Evolutionary conservation across 1,140 invertebrate genomes (phyloP).

Genomic region (Drosophila equinoxialis): DNA sequence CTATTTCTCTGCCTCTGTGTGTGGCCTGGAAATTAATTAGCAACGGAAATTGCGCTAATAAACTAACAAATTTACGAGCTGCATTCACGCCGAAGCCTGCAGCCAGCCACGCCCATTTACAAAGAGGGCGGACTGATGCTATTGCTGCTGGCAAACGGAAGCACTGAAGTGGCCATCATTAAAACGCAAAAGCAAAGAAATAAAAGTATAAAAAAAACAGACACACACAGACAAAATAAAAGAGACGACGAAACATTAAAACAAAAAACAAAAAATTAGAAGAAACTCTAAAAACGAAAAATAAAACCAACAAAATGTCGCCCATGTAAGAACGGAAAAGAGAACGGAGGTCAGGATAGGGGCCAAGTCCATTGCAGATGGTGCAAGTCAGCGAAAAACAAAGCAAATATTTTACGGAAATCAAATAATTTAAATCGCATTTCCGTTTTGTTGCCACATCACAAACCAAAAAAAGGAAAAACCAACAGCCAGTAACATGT

Average conservation of each 20-base stretch:
- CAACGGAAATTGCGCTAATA: constrained; percentile 81
- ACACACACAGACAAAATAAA: constrained; percentile 6
- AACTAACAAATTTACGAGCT: constrained; percentile 82
- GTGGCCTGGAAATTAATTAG: constrained; percentile 79
- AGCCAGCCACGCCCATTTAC: constrained; percentile 22
- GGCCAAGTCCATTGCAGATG: background rate
- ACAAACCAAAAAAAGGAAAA: constrained; percentile 52
- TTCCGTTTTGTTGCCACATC: constrained; percentile 71
- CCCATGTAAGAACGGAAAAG: background rate
- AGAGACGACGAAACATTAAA: constrained; percentile 10
- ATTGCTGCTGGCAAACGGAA: constrained; percentile 53
- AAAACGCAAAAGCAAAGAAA: constrained; percentile 57
- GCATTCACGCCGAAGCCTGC: constrained; percentile 60
- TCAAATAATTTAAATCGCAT: constrained; percentile 81
- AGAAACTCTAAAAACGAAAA: background rate
- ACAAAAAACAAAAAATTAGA: constrained; percentile 1
- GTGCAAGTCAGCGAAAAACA: background rate
- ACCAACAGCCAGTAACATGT: constrained; percentile 39
- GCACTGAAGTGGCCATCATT: constrained; percentile 74
- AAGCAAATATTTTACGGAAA: constrained; percentile 58
- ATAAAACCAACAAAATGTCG: constrained; percentile 16
- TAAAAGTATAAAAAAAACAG: constrained; percentile 20
- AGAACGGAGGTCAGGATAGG: background rate
- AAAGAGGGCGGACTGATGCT: constrained; percentile 26
- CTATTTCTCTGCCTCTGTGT: constrained; percentile 19